Percentiles rank a stretch among this genome's conserved stretches.
phyloP scores from a whole-genome alignment of 2,797 vertebrate species.

The Astyanax mexicanus region DNA sequence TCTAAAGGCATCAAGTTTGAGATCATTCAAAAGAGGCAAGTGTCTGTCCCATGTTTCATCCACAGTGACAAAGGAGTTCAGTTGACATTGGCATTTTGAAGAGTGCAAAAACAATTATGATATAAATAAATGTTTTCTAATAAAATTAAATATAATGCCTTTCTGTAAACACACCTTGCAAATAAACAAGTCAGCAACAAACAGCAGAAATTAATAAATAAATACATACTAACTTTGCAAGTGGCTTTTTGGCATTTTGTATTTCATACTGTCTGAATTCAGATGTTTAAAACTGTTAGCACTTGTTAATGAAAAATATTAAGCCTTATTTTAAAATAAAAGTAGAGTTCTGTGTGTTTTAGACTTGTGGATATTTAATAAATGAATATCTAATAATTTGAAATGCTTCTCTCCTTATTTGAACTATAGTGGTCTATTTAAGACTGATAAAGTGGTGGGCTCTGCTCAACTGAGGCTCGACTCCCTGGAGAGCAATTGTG shows the following conservation, averaged over 20 bases:
- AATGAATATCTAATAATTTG: not conserved
- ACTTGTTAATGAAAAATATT: not conserved
- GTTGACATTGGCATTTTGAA: too few species aligned
- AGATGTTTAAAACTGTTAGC: too few species aligned
- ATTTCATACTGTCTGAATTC: too few species aligned
- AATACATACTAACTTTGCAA: too few species aligned
- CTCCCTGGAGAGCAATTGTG: conserved; percentile 69
- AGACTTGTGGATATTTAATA: not conserved
- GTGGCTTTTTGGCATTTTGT: too few species aligned
- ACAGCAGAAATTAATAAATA: too few species aligned
- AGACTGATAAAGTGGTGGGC: conserved; percentile 74
- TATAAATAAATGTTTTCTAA: too few species aligned
- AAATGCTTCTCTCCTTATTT: conserved; percentile 4
- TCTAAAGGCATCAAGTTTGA: conserved; percentile 86
- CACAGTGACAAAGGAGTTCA: too few species aligned
- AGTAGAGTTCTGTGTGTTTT: not conserved
- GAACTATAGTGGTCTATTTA: conserved; percentile 73
- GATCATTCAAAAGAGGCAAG: conserved; percentile 83
- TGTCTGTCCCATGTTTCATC: not conserved
- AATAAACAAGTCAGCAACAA: too few species aligned
- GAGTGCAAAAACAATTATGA: too few species aligned
- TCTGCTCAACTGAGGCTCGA: conserved; percentile 77
- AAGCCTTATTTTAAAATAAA: not conserved
- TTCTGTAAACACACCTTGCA: too few species aligned
- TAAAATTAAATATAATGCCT: too few species aligned